Evolutionary conservation across 2,113 vertebrate species (phyloP).

Genomic region (Cariama cristata): DNA sequence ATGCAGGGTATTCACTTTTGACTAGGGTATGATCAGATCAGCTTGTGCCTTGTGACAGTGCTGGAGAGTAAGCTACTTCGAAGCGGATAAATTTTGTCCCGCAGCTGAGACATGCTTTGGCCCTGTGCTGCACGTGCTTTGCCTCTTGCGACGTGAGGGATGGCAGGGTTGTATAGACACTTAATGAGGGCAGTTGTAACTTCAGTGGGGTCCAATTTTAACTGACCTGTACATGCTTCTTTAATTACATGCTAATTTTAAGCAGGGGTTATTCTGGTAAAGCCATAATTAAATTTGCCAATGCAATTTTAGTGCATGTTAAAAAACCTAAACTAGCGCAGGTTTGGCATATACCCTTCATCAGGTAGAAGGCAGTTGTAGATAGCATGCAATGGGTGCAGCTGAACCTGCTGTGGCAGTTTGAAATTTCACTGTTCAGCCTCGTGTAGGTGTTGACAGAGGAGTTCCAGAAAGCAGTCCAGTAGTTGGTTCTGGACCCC

Average conservation of each 20-base stretch:
- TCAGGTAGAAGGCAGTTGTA: neutral
- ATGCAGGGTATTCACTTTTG: neutral
- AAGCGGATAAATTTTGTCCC: neutral
- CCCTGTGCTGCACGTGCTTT: neutral
- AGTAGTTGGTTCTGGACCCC: neutral
- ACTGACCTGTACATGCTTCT: neutral
- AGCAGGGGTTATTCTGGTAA: neutral
- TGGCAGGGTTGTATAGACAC: neutral
- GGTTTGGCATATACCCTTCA: neutral
- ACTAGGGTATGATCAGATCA: too few species aligned
- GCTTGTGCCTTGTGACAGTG: neutral
- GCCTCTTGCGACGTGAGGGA: neutral
- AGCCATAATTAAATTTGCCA: neutral
- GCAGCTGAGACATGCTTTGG: neutral
- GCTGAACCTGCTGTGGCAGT: neutral
- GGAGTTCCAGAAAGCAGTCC: neutral
- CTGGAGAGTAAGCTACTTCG: neutral
- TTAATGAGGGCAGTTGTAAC: neutral
- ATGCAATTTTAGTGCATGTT: neutral
- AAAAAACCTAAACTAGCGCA: neutral
- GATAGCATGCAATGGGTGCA: neutral
- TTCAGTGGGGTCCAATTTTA: neutral
- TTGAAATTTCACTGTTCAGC: neutral
- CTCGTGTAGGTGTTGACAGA: neutral
- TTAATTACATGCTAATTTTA: neutral